These are phyloP conservation scores for Falco rusticolus DNA, from an alignment of 2,797 vertebrate genomes.

Conservation along the genomic window DNA sequence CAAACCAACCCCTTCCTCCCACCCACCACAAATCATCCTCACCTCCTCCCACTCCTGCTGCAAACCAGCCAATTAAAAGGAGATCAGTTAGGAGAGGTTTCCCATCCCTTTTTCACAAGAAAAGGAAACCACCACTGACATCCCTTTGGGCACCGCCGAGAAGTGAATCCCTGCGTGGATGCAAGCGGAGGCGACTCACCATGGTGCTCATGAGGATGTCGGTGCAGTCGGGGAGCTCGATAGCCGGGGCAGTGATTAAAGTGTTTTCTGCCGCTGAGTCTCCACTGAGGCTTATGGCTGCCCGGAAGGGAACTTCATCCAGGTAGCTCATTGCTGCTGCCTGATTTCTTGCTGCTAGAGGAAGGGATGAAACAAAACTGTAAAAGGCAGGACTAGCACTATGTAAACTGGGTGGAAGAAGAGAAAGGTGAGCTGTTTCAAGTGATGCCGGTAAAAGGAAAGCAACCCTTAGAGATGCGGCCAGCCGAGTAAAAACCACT, in stretches of 20 bases:
- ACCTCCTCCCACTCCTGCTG: neutral
- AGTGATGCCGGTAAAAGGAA: neutral
- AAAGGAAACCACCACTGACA: neutral
- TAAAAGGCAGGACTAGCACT: neutral
- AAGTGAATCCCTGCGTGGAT: accelerated
- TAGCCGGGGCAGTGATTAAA: slow-evolving; percentile 48
- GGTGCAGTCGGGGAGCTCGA: slow-evolving; percentile 80
- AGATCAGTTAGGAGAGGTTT: neutral
- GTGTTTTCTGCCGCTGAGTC: slow-evolving; percentile 35
- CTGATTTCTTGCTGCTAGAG: neutral
- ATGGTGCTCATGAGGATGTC: slow-evolving; percentile 83
- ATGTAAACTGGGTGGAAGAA: neutral
- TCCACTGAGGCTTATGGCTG: slow-evolving; percentile 59
- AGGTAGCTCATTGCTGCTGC: slow-evolving; percentile 81
- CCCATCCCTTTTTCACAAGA: neutral
- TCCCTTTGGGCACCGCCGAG: neutral
- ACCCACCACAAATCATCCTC: neutral
- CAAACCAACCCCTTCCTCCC: neutral
- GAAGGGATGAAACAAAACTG: neutral
- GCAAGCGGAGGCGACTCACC: slow-evolving; percentile 62
- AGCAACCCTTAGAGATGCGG: neutral
- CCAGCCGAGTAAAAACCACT: neutral
- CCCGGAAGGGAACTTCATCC: slow-evolving; percentile 86
- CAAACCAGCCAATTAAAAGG: neutral
- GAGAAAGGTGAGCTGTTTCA: neutral